Conservation (phyloP, 2,113 vertebrate genomes). For the Isichthys henryi region DNA sequence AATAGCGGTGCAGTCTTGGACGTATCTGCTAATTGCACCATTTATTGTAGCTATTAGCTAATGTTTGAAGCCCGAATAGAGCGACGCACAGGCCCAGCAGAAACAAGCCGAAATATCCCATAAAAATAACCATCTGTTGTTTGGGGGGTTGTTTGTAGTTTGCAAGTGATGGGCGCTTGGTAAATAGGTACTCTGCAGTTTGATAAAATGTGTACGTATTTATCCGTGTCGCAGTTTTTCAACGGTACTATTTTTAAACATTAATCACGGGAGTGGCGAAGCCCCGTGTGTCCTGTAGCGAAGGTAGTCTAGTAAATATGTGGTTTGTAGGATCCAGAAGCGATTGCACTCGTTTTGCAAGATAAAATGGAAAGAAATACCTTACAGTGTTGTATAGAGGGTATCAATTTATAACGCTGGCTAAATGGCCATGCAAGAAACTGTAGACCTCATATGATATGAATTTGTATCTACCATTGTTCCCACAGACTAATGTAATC, state of each 20-base stretch:
- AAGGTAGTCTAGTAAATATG: background rate
- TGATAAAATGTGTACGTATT: background rate
- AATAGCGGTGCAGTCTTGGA: background rate
- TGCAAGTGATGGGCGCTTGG: background rate
- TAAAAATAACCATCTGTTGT: background rate
- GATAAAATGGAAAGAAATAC: background rate
- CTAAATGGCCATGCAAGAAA: background rate
- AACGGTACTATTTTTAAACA: background rate
- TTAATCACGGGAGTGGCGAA: background rate
- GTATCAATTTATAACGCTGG: background rate
- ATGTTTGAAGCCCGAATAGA: background rate
- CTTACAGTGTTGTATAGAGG: background rate
- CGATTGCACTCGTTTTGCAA: background rate
- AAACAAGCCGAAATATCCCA: background rate
- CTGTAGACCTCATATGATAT: background rate
- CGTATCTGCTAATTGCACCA: background rate
- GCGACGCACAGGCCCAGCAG: background rate
- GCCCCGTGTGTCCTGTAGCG: background rate
- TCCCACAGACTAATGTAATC: background rate
- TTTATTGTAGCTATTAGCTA: background rate
- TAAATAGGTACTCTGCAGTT: background rate
- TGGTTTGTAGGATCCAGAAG: background rate
- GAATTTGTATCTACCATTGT: background rate
- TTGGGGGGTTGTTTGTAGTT: background rate
- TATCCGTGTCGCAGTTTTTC: background rate